Base-by-base conservation (phyloP, 2,888 invertebrate genomes). In the Nowickia ferox region DNA sequence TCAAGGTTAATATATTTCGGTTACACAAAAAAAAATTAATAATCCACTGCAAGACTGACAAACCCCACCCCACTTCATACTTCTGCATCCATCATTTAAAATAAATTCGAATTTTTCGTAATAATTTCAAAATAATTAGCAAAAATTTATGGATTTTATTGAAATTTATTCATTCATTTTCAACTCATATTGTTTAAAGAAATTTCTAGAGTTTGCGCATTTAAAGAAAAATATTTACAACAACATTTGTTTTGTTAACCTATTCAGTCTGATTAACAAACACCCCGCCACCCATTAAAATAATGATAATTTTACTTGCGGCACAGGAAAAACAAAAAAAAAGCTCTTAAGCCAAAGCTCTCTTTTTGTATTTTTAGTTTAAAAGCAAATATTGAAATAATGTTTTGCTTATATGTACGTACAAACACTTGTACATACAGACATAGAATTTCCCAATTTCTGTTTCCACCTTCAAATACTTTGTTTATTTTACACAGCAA, bases 181-280 rank as follows among this genome's bases (percentile, higher is more conserved):
- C 22, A 30, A 74, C 66, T 51, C 30, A 68, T 68, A 30, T 72
- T 80, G 19, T 71, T 38, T 19, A 46, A 77, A 66, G 17, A 46
- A 55, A 22, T 66, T 74, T 51, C 42, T 11, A 22, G 88, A 87
- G 85, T 85, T 80, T 88, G 87, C 87, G 88, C 87, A 87, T 72
- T 87, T 77, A 11, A 6, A 42, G 17, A 10, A 42, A 68, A 68
- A 55, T 44, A 19, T 40, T 78, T 61, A 30, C 30, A 30, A 30
- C 30, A 30, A 30, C 30, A 30, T 53, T 30, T 46, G 17, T 71
- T 13, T 75, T 19, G 4, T 30, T n/a, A 17, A 57, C 42, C 13
- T 76, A 80, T 77, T 66, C 69, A 79, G 76, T 84, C 75, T 66
- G 77, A 63, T 75, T 61, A 84, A 69, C 72, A 80, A 30, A 6